Evolutionary conservation across 2,113 vertebrate species (phyloP), one percentile per base, ranked within the genome.

Genomic region (Rhipidura dahli): DNA sequence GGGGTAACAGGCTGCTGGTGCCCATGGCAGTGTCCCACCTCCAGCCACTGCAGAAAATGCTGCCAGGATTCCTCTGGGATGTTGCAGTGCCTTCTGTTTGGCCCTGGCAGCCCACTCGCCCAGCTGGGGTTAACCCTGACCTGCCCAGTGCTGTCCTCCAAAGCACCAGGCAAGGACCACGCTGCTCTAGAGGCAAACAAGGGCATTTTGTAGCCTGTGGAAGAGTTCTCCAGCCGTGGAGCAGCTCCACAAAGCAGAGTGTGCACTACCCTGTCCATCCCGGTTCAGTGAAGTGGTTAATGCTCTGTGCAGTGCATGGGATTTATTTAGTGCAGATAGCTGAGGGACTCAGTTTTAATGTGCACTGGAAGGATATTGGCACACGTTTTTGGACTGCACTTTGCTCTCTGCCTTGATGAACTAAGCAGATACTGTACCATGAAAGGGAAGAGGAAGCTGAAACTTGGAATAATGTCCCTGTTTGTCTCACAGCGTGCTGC

Each of bases 401-500:
- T 86, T 47, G 89, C 81, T 93, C 84, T 96, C 86, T 94, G 92
- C 87, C 93, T 92, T 95, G 93, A 96, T 96, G 93, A 96, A 94
- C 93, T 96, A 95, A 97, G 90, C 97, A 97, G 97, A 97, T 84
- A 87, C 88, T 75, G 85, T 83, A 85, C 87, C 90, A 83, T 90
- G 95, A 91, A 96, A 97, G 91, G 86, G 61, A 94, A 97, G 76
- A 94, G 92, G 90, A 96, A 89, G 95, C 69, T 57, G 79, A 76
- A 93, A 78, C 64, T 88, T 66, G 82, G 91, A 68, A 68, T 56
- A 82, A 85, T 63, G 54, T 83, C 49, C 57, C 83, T 95, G 92
- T 97, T 97, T 97, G 95, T 96, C 93, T 95, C 95, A 28, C 84
- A 97, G 96, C 31, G 12, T 87, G 91, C 92, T 93, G 87, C 95